Evolutionary conservation across 2,113 vertebrate genomes (phyloP), one percentile per base, ranked within the genome.

Genomic region (Nannospalax galili): DNA sequence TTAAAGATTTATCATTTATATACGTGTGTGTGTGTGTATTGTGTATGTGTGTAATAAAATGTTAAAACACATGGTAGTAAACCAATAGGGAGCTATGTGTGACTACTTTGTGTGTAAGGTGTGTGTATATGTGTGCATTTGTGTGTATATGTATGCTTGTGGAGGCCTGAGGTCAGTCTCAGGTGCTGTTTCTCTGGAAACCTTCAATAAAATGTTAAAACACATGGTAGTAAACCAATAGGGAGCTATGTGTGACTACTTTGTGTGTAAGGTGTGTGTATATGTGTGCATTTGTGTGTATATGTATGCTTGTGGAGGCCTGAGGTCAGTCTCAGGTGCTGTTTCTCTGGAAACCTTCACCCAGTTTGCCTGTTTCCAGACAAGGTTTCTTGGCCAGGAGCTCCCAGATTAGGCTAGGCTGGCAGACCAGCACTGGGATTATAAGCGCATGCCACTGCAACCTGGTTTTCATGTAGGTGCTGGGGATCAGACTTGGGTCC

Each of bases 91-190:
- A 67, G 40, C 65, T 48, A 32, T 1, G 58, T 91, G 65, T 30
- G 26, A 62, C 60, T 62, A 22, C 60, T n/a, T n/a, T 45, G 40
- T 75, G 73, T 2, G 4, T 40, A 22, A 10, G 48, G 37, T 72
- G 4, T 75, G 37, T 11, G 4, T 45, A 4, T 32, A 4, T 6
- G 16, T 20, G 58, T 9, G 16, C 62, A 11, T 12, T 11, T 28
- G 35, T 60, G 17, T 56, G 77, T 12, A 9, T 19, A 10, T 26
- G 0, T 28, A 6, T 4, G 3, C 7, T 15, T 32, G 5, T 5
- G 17, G 42, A 52, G 45, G 80, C 16, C 16, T 11, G 80, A 64
- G 37, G 28, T 45, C 26, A 45, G 40, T 3, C 15, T 81, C 62
- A n/a, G 14, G 14, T 30, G 7, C 10, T 62, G 28, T 32, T 45